These are phyloP conservation scores for Brachionus manjavacas DNA, from an alignment of 1,140 invertebrate genomes.

Conservation along the genomic window DNA sequence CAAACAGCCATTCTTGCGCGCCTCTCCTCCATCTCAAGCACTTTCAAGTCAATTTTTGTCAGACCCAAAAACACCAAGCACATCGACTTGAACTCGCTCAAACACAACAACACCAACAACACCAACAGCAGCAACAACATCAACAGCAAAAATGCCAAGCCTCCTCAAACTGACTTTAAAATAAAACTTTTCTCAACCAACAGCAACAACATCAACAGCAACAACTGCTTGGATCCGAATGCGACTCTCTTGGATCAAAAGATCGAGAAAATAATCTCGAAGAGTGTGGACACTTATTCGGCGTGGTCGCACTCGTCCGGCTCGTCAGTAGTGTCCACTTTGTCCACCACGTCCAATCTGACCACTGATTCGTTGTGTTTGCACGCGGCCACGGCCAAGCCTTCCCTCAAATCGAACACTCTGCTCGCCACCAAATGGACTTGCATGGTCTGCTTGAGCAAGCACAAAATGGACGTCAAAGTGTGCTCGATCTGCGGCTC, in stretches of 20 bases:
- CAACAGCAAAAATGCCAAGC: background rate
- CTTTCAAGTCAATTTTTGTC: constrained; percentile 40
- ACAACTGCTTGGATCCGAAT: too few relatives aligned
- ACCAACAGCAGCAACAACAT: too few relatives aligned
- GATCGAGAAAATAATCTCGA: background rate
- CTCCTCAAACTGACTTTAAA: background rate
- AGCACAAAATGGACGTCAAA: constrained; percentile 29
- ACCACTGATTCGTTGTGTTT: background rate
- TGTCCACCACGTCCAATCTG: constrained; percentile 14
- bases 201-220: background rate
- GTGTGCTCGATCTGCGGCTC: constrained; percentile 34
- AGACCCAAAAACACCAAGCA: constrained; percentile 6
- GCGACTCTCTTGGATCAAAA: too few relatives aligned
- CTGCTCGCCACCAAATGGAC: background rate
- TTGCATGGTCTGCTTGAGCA: constrained; percentile 31
- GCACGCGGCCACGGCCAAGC: background rate
- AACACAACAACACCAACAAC: too few relatives aligned
- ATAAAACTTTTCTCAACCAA: constrained; percentile 3
- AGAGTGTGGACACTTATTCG: background rate
- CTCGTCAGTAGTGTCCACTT: background rate
- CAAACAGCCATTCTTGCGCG: constrained; percentile 25
- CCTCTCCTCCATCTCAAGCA: background rate
- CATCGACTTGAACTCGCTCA: background rate
- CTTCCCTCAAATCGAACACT: background rate
- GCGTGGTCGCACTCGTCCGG: background rate